Percentiles rank a stretch among this genome's conserved stretches.
Conservation (phyloP, 2,888 invertebrate genomes). For the Tortricodes alternella region DNA sequence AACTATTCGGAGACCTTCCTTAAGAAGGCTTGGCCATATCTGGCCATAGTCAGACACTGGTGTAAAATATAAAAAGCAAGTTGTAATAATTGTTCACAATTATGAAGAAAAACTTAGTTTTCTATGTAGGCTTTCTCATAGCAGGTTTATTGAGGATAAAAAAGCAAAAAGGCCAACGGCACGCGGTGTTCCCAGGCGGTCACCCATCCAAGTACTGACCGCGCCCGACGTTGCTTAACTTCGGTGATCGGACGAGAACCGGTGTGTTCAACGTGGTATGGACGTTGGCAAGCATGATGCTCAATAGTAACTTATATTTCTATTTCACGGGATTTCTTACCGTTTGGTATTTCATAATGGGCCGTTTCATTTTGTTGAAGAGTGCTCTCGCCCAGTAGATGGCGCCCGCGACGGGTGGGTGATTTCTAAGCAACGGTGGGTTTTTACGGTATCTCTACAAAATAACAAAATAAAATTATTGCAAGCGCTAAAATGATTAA, state of each 20-base stretch:
- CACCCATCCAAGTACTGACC: constrained; percentile 44
- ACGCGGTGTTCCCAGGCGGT: constrained; percentile 44
- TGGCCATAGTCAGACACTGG: no score
- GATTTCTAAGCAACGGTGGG: constrained; percentile 88
- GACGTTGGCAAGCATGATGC: constrained; percentile 33
- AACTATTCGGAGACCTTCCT: no score
- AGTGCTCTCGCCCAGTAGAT: constrained; percentile 93
- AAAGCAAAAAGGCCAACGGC: constrained; percentile 36
- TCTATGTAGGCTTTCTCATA: no score
- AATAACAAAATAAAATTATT: no score
- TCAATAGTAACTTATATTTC: background rate
- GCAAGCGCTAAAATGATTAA: no score
- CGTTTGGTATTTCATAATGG: constrained; percentile 90
- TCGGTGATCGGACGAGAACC: constrained; percentile 45
- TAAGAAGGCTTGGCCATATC: no score
- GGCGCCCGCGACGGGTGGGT: constrained; percentile 91
- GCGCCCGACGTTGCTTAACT: constrained; percentile 44
- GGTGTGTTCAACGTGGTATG: constrained; percentile 42
- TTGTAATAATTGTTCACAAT: no score
- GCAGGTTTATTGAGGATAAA: no score
- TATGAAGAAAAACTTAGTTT: no score
- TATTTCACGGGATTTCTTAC: constrained; percentile 54
- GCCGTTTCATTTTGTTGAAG: constrained; percentile 89
- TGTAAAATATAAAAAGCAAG: no score
- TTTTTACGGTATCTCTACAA: constrained; percentile 82